These are phyloP conservation scores for Uropsilus gracilis DNA, from an alignment of 2,113 vertebrate genomes.

Conservation along the genomic window DNA sequence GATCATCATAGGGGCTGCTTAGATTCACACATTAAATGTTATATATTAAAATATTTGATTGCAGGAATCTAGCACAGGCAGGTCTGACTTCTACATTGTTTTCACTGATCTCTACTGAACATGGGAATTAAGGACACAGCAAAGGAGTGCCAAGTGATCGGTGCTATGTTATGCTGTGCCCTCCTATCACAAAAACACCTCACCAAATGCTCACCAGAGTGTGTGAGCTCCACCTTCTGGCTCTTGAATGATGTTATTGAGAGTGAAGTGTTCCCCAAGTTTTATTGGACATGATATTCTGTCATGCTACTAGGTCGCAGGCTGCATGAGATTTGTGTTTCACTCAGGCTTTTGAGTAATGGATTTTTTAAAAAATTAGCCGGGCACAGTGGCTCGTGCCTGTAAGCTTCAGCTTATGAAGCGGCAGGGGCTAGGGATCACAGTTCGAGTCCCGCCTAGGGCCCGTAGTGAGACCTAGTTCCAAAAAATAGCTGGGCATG, in stretches of 20 bases:
- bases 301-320: fast-evolving
- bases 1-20: background rate
- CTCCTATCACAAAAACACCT: background rate
- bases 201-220: too few relatives aligned
- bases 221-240: slow-evolving; percentile 73
- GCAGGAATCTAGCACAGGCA: fast-evolving
- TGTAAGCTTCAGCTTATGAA: too few relatives aligned
- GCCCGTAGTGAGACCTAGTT: too few relatives aligned
- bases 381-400: too few relatives aligned
- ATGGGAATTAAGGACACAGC: fast-evolving
- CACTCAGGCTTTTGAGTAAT: background rate
- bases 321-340: background rate
- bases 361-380: too few relatives aligned
- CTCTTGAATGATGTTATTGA: fast-evolving
- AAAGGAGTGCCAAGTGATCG: too few relatives aligned
- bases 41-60: background rate
- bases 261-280: fast-evolving
- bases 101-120: too few relatives aligned
- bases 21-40: background rate
- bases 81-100: fast-evolving
- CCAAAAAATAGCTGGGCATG: too few relatives aligned
- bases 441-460: too few relatives aligned
- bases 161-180: background rate
- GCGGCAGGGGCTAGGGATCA: too few relatives aligned
- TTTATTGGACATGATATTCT: background rate